Conservation (phyloP, 2,797 vertebrate species). For the Acestrorhynchus altus region DNA sequence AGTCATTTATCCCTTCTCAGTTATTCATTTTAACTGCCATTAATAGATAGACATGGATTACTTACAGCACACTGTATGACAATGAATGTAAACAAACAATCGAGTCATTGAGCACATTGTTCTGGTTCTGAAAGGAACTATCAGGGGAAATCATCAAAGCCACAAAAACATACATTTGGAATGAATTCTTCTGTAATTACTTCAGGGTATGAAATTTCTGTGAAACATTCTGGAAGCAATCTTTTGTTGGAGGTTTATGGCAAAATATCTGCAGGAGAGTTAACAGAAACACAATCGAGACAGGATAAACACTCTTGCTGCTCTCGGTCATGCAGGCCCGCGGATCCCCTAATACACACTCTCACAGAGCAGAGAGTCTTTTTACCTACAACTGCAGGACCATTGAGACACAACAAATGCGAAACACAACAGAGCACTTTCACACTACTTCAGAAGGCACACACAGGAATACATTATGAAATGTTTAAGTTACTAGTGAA, state of each 20-base stretch:
- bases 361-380: not conserved
- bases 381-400: conserved; percentile 4
- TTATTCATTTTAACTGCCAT: conserved; percentile 56
- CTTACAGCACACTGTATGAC: conserved; percentile 68
- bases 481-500: not conserved
- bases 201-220: conserved; percentile 78
- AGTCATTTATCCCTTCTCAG: conserved; percentile 53
- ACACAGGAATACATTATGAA: conserved; percentile 7
- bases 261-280: conserved; percentile 55
- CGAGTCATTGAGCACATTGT: conserved; percentile 81
- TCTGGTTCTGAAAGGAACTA: conserved; percentile 77
- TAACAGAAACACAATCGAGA: conserved; percentile 60
- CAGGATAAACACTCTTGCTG: conserved; percentile 63
- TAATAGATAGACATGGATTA: conserved; percentile 63
- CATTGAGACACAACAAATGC: not conserved
- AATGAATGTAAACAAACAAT: conserved; percentile 73
- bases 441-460: not conserved
- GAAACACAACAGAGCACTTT: conserved; percentile 7
- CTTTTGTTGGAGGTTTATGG: conserved; percentile 69
- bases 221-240: conserved; percentile 77
- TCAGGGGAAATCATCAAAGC: conserved; percentile 80
- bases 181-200: conserved; percentile 77
- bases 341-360: conserved; percentile 11
- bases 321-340: conserved; percentile 49
- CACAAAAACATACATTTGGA: conserved; percentile 74